Percentiles rank a stretch among this genome's conserved stretches.
Conservation (phyloP, 2,888 invertebrate genomes). For the Ennomos erosarius region DNA sequence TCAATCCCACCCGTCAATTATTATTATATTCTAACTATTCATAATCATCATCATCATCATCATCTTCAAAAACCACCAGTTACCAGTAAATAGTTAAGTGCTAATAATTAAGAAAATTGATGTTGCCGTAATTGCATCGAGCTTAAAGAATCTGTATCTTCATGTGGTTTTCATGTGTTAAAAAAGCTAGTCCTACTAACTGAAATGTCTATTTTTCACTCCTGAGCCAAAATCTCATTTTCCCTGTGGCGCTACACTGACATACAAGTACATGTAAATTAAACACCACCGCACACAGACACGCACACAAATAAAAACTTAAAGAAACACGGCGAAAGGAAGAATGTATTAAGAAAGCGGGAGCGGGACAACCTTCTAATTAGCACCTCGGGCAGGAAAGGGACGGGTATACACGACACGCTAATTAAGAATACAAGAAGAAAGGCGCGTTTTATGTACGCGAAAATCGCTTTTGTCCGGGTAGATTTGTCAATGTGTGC, state of each 20-base stretch:
- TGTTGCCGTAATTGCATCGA: too few relatives aligned
- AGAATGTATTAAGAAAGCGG: constrained; percentile 86
- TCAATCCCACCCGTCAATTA: too few relatives aligned
- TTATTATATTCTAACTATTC: too few relatives aligned
- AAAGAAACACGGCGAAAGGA: constrained; percentile 85
- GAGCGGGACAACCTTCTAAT: constrained; percentile 81
- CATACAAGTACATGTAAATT: constrained; percentile 85
- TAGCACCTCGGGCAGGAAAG: constrained; percentile 75
- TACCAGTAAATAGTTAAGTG: too few relatives aligned
- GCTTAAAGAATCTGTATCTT: too few relatives aligned
- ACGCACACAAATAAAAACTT: constrained; percentile 85
- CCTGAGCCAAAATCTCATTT: constrained; percentile 33
- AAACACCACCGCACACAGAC: constrained; percentile 84
- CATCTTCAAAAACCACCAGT: too few relatives aligned
- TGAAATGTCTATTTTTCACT: not conserved
- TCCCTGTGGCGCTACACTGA: constrained; percentile 69
- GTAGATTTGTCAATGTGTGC: constrained; percentile 63
- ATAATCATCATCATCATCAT: too few relatives aligned
- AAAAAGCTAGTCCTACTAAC: too few relatives aligned
- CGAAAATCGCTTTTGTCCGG: constrained; percentile 59
- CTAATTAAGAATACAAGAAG: constrained; percentile 90
- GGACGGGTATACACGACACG: constrained; percentile 78
- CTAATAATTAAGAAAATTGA: too few relatives aligned
- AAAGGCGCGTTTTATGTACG: constrained; percentile 85
- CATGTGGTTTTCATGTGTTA: too few relatives aligned